Conservation (phyloP, 2,888 invertebrate genomes). For the Tridacna gigas region DNA sequence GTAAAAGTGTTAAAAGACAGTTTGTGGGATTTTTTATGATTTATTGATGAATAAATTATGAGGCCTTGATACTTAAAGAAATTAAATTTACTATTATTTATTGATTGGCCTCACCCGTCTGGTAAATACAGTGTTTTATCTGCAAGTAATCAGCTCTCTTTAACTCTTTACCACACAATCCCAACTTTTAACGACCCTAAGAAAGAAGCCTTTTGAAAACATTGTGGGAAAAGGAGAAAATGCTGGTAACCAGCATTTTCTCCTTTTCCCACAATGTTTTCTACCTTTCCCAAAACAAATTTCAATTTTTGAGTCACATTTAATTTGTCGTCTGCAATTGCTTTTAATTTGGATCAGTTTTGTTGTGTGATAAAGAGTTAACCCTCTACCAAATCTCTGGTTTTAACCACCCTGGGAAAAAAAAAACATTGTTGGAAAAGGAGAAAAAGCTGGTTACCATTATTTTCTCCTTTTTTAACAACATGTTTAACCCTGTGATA, state of each 20-base stretch:
- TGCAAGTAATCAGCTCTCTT: too few species aligned
- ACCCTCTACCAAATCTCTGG: background rate
- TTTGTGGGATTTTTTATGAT: background rate
- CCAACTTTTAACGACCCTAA: too few species aligned
- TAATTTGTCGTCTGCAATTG: too few species aligned
- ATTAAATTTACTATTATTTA: conserved; percentile 10
- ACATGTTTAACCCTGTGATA: background rate
- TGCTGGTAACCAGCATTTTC: background rate
- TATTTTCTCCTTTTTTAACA: background rate
- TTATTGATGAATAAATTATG: conserved; percentile 6
- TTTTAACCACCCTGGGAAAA: background rate
- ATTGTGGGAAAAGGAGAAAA: background rate
- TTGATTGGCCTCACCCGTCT: background rate
- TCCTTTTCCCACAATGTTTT: background rate
- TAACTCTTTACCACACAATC: too few species aligned
- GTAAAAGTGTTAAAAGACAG: too few species aligned
- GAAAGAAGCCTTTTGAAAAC: background rate
- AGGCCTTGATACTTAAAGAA: background rate
- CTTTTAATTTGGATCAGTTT: too few species aligned
- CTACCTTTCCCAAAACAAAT: background rate
- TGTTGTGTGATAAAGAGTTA: background rate
- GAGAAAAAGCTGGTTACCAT: background rate
- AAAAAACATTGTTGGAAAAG: background rate
- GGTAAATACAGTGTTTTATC: too few species aligned
- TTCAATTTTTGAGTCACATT: background rate